A percentile compares a stretch with the other conserved stretches of the same genome.
phyloP scores from a whole-genome alignment of 2,113 vertebrate species.

The Myanophis thanlyinensis region DNA sequence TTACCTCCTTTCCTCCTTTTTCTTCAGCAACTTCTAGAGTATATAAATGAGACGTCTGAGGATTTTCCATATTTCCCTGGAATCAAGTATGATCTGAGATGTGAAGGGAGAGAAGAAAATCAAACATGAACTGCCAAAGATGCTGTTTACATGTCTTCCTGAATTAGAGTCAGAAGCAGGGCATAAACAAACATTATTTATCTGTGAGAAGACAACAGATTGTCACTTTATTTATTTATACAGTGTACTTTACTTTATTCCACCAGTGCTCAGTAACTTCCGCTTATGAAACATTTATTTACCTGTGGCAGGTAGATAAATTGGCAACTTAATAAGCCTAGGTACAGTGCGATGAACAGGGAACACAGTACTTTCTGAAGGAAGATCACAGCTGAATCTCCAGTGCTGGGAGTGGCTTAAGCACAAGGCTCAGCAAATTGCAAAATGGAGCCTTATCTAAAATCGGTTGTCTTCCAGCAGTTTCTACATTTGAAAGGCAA shows the following conservation, averaged over 20 bases:
- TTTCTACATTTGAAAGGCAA: not conserved
- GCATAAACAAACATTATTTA: conserved; percentile 32
- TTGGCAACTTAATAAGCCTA: conserved; percentile 1
- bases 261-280: not conserved
- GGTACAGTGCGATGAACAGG: not conserved
- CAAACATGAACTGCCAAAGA: not conserved
- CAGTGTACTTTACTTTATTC: not conserved
- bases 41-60: not conserved
- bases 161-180: conserved; percentile 27
- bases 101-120: not conserved
- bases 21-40: not conserved
- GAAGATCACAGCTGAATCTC: not conserved
- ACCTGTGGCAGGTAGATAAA: conserved; percentile 19
- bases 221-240: conserved; percentile 39
- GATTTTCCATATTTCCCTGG: not conserved
- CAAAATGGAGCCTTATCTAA: not conserved
- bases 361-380: not conserved
- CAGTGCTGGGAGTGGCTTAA: not conserved
- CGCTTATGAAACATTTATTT: conserved; percentile 28
- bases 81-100: conserved; percentile 2
- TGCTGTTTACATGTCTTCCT: not conserved
- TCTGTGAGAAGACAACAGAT: conserved; percentile 5
- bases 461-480: not conserved
- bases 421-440: not conserved
- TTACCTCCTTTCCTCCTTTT: not conserved